These are phyloP conservation scores for Meteorus cinctellus DNA, from an alignment of 2,888 invertebrate species.

Conservation along the genomic window DNA sequence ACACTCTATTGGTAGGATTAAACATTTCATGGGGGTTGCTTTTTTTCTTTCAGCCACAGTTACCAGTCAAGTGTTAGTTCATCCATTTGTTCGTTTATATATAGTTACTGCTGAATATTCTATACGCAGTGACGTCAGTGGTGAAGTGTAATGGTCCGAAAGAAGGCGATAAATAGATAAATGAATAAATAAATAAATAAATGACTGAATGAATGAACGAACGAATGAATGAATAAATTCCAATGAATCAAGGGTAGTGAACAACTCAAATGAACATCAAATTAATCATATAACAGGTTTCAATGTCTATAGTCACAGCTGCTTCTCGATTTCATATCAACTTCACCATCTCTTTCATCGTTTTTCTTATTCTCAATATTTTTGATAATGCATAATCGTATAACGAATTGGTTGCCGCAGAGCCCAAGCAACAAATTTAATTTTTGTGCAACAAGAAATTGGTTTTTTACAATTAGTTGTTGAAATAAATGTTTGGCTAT, in stretches of 20 bases:
- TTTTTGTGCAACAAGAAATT: no score
- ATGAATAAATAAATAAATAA: conserved; percentile 2
- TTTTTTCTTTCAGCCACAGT: conserved; percentile 31
- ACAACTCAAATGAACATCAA: background rate
- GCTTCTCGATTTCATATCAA: no score
- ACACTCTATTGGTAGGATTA: conserved; percentile 63
- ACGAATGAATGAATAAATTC: conserved; percentile 17
- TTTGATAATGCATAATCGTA: no score
- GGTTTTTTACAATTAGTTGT: no score
- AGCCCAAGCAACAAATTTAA: no score
- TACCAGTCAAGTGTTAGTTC: conserved; percentile 41
- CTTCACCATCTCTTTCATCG: no score
- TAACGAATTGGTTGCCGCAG: no score
- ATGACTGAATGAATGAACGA: conserved; percentile 2
- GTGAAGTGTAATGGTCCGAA: conserved; percentile 34
- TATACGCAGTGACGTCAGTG: conserved; percentile 58
- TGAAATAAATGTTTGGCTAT: no score
- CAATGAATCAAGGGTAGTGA: background rate
- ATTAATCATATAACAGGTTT: background rate
- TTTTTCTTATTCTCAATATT: no score
- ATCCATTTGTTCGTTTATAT: conserved; percentile 38
- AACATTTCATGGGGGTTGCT: conserved; percentile 57
- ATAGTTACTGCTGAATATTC: conserved; percentile 56
- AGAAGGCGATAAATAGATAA: background rate
- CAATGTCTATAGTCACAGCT: no score